Base-by-base conservation (phyloP, 2,797 vertebrate genomes). In the Falco columbarius region DNA sequence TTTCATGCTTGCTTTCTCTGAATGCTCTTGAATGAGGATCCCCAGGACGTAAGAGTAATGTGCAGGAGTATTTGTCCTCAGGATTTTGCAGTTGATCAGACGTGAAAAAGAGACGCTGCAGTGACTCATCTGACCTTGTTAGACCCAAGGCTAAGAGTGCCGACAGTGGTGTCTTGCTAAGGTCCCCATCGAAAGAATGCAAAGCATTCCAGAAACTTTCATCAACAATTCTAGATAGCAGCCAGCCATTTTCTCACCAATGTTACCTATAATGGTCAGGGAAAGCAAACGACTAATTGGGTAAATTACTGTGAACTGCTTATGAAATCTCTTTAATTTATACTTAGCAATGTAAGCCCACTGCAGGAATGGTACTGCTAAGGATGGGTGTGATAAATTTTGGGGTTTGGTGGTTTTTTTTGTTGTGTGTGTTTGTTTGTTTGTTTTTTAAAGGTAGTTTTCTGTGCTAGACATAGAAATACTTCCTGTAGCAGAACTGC, bases 51-150 rank as follows among this genome's bases (percentile, higher is more conserved):
- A 32, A 65, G 46, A 88, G 86, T 56, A 52, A 83, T 8, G 29
- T 89, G 71, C 82, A 54, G 77, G 51, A 95, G 65, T 70, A 27
- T 86, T 92, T 90, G 70, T 89, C 51, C 82, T 49, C 74, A 70
- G 67, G 79, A 77, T 87, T 95, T 96, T 88, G 83, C 88, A 84
- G 47, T 84, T 90, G 83, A 89, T 93, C 90, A 89, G 88, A 52
- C 6, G 14, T 52, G 80, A 93, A 92, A 84, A 90, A 83, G 85
- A 88, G 90, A 88, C 3, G 15, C 72, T 75, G 58, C 75, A 56
- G 86, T 86, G 92, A 89, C 77, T 90, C 83, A 84, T 94, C 66
- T 91, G 95, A 89, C 95, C 90, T 59, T 56, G 62, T 0, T 0
- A 90, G 86, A 68, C 70, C 55, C 85, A 68, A 44, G 86, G 27